Percentiles rank a stretch among this genome's conserved stretches.
phyloP scores from a whole-genome alignment of 2,797 vertebrate genomes.

The Chaetodon trifasciatus region DNA sequence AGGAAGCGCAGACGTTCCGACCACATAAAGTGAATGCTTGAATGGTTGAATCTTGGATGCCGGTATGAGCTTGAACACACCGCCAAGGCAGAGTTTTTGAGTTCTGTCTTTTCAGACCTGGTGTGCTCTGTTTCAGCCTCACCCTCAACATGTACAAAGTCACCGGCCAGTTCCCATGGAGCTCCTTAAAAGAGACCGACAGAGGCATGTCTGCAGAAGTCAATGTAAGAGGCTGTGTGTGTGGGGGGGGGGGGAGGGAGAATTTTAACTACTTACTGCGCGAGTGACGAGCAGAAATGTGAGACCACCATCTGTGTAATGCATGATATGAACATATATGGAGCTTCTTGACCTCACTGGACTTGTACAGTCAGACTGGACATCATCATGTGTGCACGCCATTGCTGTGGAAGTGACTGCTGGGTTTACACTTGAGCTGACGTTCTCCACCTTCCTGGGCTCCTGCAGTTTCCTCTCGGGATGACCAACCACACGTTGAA shows the following conservation, averaged over 20 bases:
- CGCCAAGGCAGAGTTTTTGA: too few species aligned
- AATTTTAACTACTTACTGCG: too few species aligned
- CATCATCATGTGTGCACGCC: too few species aligned
- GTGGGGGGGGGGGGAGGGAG: background rate
- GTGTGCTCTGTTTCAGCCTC: constrained; percentile 84
- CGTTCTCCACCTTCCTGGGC: background rate
- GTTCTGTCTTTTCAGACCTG: background rate
- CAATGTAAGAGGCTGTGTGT: constrained; percentile 85
- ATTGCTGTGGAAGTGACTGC: too few species aligned
- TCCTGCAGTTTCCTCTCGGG: constrained; percentile 92
- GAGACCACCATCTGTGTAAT: background rate
- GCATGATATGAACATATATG: background rate
- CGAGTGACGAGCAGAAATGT: too few species aligned
- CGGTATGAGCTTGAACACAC: background rate
- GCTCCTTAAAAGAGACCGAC: constrained; percentile 96
- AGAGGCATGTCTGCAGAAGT: constrained; percentile 92
- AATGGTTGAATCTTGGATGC: background rate
- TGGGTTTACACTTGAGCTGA: background rate
- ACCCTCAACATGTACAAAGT: constrained; percentile 95
- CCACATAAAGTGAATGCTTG: background rate
- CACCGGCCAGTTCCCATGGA: constrained; percentile 98
- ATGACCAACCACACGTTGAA: constrained; percentile 92
- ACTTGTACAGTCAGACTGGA: background rate
- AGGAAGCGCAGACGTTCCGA: background rate
- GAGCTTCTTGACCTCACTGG: background rate